Evolutionary conservation across 1,140 invertebrate genomes (phyloP).

Genomic region (Panulirus ornatus): DNA sequence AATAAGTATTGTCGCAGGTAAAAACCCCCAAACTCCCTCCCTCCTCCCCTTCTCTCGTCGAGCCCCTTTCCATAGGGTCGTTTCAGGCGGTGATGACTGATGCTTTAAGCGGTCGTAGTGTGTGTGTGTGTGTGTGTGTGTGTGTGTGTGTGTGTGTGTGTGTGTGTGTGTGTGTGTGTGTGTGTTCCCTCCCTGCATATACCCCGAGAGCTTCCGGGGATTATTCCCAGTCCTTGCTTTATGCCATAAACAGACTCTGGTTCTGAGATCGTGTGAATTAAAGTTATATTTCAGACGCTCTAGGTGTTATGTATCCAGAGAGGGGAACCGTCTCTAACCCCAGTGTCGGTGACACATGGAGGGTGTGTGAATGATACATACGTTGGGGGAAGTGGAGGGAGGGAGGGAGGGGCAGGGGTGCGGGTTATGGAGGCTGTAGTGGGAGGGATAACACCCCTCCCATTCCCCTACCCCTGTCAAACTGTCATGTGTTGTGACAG

Average conservation of each 20-base stretch:
- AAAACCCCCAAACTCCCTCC: background rate
- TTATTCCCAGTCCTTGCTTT: background rate
- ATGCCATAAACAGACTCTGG: background rate
- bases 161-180: background rate
- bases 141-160: constrained; percentile 25
- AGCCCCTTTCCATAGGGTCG: background rate
- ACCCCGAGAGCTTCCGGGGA: background rate
- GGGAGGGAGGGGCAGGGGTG: no score
- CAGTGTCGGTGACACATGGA: no score
- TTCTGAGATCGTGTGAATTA: background rate
- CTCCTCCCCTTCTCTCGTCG: background rate
- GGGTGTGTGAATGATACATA: no score
- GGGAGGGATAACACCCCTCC: no score
- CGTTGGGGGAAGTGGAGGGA: no score
- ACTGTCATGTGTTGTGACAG: no score
- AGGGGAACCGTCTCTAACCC: no score
- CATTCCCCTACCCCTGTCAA: no score
- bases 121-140: constrained; percentile 29
- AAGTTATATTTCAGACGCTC: background rate
- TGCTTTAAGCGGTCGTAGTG: background rate
- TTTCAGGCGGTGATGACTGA: background rate
- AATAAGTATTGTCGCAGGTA: background rate
- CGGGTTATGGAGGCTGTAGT: no score
- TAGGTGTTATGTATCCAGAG: background rate
- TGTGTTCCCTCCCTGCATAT: background rate